Percentiles rank a stretch among this genome's conserved stretches.
Conservation (phyloP, 2,113 vertebrate species). For the Megaceryle torquata region DNA sequence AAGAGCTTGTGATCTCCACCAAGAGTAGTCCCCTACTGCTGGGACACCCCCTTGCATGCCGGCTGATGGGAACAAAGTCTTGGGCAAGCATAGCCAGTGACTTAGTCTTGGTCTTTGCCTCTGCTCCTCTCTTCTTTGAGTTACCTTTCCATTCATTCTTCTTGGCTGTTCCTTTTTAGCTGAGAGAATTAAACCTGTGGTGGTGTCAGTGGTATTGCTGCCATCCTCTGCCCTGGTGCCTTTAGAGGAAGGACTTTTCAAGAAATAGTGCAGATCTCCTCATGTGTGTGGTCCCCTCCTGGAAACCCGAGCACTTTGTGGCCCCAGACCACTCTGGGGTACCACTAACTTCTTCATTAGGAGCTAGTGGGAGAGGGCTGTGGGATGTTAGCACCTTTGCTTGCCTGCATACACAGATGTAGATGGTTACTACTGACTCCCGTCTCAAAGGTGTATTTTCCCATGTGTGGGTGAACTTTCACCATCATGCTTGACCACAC, state of each 20-base stretch:
- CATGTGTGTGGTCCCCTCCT: not conserved
- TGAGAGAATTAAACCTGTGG: not conserved
- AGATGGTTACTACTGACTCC: not conserved
- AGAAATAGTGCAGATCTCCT: not conserved
- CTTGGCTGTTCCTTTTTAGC: not conserved
- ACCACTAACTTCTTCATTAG: not conserved
- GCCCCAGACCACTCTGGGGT: not conserved
- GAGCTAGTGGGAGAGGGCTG: not conserved
- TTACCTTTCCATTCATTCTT: not conserved
- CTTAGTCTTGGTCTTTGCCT: not conserved
- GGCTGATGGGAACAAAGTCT: not conserved
- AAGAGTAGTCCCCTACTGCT: not conserved
- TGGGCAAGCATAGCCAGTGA: not conserved
- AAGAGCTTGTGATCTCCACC: not conserved
- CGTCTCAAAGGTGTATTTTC: not conserved
- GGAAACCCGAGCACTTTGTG: not conserved
- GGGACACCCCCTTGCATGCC: not conserved
- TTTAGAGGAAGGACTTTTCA: not conserved
- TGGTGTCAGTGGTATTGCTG: not conserved
- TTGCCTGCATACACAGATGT: not conserved
- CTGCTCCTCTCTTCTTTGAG: not conserved
- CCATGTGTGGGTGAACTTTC: not conserved
- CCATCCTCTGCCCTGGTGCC: not conserved
- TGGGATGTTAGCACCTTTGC: not conserved
- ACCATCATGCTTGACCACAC: not conserved